Evolutionary conservation across 2,113 vertebrate genomes (phyloP).

Genomic region (Hylia prasina): DNA sequence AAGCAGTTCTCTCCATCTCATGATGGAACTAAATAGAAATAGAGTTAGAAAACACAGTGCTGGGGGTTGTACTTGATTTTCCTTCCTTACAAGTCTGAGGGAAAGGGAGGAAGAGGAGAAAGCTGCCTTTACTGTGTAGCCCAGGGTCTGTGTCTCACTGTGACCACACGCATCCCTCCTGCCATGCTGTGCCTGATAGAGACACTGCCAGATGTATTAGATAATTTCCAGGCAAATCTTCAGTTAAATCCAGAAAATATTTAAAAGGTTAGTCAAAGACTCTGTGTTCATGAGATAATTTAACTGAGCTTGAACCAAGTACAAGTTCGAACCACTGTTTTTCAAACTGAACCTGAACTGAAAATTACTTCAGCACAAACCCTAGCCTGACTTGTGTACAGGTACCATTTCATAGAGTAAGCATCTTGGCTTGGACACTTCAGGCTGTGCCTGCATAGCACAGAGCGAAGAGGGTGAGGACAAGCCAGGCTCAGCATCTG

Average conservation of each 20-base stretch:
- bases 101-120: background rate
- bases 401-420: background rate
- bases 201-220: background rate
- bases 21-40: background rate
- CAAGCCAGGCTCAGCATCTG: rapidly evolving
- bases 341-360: background rate
- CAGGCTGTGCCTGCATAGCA: background rate
- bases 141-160: background rate
- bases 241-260: background rate
- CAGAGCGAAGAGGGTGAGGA: background rate
- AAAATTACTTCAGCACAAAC: background rate
- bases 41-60: background rate
- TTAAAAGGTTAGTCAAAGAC: background rate
- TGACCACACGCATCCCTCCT: background rate
- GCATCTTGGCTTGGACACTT: background rate
- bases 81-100: background rate
- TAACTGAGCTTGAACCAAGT: background rate
- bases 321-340: background rate
- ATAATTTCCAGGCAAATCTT: background rate
- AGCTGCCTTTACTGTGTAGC: background rate
- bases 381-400: background rate
- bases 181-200: background rate
- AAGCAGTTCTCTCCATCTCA: background rate
- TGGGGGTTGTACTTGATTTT: background rate
- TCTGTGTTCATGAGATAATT: rapidly evolving